phyloP scores from a whole-genome alignment of 2,797 vertebrate species.

The Gorsachius magnificus region DNA sequence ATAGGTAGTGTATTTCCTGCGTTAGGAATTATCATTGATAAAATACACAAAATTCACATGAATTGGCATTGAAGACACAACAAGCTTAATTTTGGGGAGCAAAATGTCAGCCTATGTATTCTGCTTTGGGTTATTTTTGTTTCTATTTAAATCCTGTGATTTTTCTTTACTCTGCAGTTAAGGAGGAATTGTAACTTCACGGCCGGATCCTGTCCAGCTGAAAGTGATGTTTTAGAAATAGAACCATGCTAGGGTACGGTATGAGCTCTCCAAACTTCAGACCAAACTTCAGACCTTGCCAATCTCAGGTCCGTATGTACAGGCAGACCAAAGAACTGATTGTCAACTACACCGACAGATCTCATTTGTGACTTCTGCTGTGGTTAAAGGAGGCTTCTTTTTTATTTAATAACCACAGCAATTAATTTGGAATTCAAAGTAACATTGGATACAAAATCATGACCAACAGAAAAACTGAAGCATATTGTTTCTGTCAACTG shows the following conservation, averaged over 20 bases:
- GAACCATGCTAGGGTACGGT: background rate
- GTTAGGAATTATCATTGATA: background rate
- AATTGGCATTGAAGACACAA: background rate
- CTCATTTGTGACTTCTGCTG: background rate
- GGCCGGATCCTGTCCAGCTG: background rate
- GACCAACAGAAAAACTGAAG: background rate
- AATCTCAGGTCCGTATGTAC: background rate
- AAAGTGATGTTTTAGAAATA: background rate
- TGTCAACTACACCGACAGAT: background rate
- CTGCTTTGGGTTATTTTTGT: background rate
- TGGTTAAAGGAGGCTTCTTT: background rate
- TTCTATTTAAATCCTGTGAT: background rate
- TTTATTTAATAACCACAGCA: background rate
- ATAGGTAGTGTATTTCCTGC: background rate
- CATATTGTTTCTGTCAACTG: background rate
- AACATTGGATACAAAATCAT: background rate
- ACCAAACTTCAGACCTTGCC: background rate
- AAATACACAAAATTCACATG: background rate
- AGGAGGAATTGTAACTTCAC: background rate
- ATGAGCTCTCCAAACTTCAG: background rate
- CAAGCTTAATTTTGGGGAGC: background rate
- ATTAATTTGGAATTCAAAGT: constrained; percentile 4
- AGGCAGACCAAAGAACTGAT: background rate
- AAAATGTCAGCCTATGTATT: background rate
- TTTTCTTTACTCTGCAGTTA: background rate